A percentile compares a stretch with the other conserved stretches of the same genome.
Conservation (phyloP, 2,888 invertebrate genomes). For the Brenthis hecate region DNA sequence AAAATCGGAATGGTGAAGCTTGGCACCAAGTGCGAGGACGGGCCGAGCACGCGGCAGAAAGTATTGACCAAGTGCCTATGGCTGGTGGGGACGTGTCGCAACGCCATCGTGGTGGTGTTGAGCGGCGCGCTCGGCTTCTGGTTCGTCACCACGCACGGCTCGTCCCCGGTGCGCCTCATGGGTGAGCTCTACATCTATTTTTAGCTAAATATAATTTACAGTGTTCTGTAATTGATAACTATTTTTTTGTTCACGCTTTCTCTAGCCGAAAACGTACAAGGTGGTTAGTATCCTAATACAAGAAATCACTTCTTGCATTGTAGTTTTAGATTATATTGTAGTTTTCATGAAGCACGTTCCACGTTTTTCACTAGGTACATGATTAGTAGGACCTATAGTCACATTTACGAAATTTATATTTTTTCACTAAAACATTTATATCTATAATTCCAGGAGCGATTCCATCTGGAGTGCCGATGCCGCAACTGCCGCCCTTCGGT, state of each 20-base stretch:
- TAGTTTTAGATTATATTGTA: constrained; percentile 10
- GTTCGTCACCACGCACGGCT: constrained; percentile 75
- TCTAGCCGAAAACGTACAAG: constrained; percentile 62
- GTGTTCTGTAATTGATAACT: constrained; percentile 29
- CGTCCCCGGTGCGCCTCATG: constrained; percentile 86
- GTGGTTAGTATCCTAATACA: constrained; percentile 59
- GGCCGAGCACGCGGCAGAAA: constrained; percentile 80
- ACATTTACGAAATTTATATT: not conserved
- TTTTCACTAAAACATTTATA: not conserved
- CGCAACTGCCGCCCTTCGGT: constrained; percentile 86
- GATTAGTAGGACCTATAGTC: not conserved
- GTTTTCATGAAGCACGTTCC: constrained; percentile 4
- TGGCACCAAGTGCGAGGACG: constrained; percentile 79
- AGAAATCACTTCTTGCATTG: not conserved
- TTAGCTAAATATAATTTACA: constrained; percentile 12
- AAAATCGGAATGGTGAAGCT: constrained; percentile 84
- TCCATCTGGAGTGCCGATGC: constrained; percentile 87
- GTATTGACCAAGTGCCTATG: constrained; percentile 86
- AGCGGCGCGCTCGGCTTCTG: constrained; percentile 87
- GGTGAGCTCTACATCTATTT: constrained; percentile 70
- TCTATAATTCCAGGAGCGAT: constrained; percentile 80
- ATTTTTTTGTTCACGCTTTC: constrained; percentile 56
- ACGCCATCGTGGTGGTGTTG: constrained; percentile 91
- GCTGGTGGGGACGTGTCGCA: constrained; percentile 90
- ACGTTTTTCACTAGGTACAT: not conserved